phyloP scores from a whole-genome alignment of 2,888 invertebrate genomes.

The Chrysolina haemoptera region DNA sequence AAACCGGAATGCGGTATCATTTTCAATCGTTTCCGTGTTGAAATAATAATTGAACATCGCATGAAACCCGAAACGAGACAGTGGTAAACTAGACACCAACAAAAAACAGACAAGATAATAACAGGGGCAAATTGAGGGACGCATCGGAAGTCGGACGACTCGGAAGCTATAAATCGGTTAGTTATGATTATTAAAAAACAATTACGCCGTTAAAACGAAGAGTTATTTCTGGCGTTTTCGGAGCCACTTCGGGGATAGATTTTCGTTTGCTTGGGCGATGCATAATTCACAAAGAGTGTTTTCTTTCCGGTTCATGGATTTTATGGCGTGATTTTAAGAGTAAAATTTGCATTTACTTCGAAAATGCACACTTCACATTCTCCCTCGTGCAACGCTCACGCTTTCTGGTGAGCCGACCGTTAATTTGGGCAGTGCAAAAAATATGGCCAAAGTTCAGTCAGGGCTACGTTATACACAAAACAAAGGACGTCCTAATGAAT shows the following conservation, averaged over 20 bases:
- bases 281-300: slow-evolving; percentile 56
- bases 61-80: slow-evolving; percentile 54
- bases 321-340: slow-evolving; percentile 61
- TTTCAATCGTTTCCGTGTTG: slow-evolving; percentile 61
- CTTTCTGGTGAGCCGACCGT: slow-evolving; percentile 40
- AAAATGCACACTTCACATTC: slow-evolving; percentile 48
- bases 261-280: slow-evolving; percentile 54
- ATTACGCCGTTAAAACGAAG: slow-evolving; percentile 39
- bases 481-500: slow-evolving; percentile 25
- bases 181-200: slow-evolving; percentile 57
- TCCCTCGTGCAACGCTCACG: slow-evolving; percentile 32
- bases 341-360: slow-evolving; percentile 58
- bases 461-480: slow-evolving; percentile 26
- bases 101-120: slow-evolving; percentile 59
- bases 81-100: slow-evolving; percentile 47
- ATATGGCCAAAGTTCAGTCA: slow-evolving; percentile 39
- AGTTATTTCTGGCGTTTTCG: slow-evolving; percentile 49
- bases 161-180: slow-evolving; percentile 42
- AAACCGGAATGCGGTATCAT: slow-evolving; percentile 57
- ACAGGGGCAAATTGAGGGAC: slow-evolving; percentile 40
- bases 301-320: slow-evolving; percentile 60
- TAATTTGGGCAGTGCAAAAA: slow-evolving; percentile 39
- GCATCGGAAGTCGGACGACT: slow-evolving; percentile 36
- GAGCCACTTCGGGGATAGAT: slow-evolving; percentile 54
- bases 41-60: slow-evolving; percentile 58